A percentile compares a stretch with the other conserved stretches of the same genome.
Conservation (phyloP, 2,113 vertebrate species). For the Mystacornis crossleyi region DNA sequence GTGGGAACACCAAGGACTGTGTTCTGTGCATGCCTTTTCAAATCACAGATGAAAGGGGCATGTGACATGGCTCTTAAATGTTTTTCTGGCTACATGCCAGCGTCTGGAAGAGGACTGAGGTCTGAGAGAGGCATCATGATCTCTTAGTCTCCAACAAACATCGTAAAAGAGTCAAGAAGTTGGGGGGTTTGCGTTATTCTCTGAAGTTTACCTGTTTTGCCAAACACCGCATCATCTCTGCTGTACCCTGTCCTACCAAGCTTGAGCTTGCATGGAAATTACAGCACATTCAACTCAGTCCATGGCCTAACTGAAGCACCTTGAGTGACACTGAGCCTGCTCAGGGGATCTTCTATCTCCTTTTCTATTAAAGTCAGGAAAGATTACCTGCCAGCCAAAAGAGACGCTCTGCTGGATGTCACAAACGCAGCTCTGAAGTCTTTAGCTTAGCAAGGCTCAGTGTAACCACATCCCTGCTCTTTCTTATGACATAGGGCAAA, state of each 20-base stretch:
- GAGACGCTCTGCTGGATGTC: background rate
- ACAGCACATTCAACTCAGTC: background rate
- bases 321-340: background rate
- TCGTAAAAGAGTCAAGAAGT: background rate
- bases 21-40: background rate
- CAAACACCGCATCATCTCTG: background rate
- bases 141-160: background rate
- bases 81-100: background rate
- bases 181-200: background rate
- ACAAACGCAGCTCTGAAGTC: background rate
- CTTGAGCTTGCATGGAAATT: background rate
- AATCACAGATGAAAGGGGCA: background rate
- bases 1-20: background rate
- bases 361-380: background rate
- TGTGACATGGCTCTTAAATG: fast-evolving
- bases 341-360: background rate
- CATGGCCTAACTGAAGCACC: background rate
- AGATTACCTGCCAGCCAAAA: background rate
- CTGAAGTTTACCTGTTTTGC: background rate
- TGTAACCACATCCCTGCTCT: background rate
- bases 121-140: background rate
- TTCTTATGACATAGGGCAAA: background rate
- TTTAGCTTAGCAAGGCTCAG: background rate
- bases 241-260: background rate
- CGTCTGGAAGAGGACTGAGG: background rate